Percentiles rank a stretch among this genome's conserved stretches.
phyloP scores from a whole-genome alignment of 2,888 invertebrate genomes.

The Tyria jacobaeae region DNA sequence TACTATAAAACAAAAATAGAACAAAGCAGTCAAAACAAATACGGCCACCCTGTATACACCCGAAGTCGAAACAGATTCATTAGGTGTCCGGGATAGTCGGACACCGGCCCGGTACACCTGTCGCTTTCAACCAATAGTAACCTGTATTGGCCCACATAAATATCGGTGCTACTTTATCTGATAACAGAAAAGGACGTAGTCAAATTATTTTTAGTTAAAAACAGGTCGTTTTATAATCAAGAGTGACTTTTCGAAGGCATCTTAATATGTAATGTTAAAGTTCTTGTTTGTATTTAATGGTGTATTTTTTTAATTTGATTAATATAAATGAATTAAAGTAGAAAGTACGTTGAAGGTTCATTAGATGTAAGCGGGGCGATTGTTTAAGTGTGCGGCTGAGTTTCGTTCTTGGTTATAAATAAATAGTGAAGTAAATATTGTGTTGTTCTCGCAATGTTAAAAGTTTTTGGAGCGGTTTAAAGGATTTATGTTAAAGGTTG shows the following conservation, averaged over 20 bases:
- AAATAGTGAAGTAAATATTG: no score
- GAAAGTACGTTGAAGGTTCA: not conserved
- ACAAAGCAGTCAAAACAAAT: not conserved
- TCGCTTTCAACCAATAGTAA: constrained; percentile 45
- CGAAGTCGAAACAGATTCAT: constrained; percentile 53
- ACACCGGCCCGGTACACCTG: constrained; percentile 48
- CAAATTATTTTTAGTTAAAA: constrained; percentile 28
- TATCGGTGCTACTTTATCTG: constrained; percentile 33
- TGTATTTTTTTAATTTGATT: constrained; percentile 5
- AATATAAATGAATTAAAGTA: not conserved
- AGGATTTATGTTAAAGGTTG: no score
- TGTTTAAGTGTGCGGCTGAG: not conserved
- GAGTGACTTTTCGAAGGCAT: not conserved
- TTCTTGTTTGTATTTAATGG: constrained; percentile 8
- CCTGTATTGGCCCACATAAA: constrained; percentile 25
- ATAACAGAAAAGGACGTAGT: constrained; percentile 27
- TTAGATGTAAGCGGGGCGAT: not conserved
- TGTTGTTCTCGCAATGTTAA: no score
- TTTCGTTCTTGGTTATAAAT: no score
- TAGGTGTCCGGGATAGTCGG: constrained; percentile 39
- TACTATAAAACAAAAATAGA: not conserved
- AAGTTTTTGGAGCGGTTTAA: no score
- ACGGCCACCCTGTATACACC: constrained; percentile 33
- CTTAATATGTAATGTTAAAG: not conserved
- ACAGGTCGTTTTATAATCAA: constrained; percentile 11